Percentiles rank a stretch among this genome's conserved stretches.
Conservation (phyloP, 92 coral and sea anemone genomes). For the Galaxea fascicularis region DNA sequence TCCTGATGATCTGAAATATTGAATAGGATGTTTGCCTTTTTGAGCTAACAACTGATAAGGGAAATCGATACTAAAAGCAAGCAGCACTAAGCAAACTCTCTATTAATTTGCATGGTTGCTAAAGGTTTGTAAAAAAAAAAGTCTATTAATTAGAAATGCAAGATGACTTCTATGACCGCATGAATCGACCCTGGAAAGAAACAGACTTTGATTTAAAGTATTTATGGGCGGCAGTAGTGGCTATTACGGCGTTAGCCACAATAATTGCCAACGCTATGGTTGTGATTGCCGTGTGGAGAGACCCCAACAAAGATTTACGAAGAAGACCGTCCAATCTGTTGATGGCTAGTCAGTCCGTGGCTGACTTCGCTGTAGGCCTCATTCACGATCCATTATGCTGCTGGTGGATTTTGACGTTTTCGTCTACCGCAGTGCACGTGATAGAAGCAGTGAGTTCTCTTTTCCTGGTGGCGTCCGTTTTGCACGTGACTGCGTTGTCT, state of each 20-base stretch:
- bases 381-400: slow-evolving; percentile 70
- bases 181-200: slow-evolving; percentile 52
- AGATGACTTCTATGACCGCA: background rate
- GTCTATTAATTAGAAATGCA: background rate
- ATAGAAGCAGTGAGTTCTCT: slow-evolving; percentile 75
- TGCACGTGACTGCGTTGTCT: slow-evolving; percentile 70
- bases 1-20: background rate
- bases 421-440: slow-evolving; percentile 19
- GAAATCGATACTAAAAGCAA: background rate
- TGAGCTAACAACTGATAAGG: slow-evolving; percentile 15
- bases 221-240: slow-evolving; percentile 47
- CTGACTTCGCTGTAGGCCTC: slow-evolving; percentile 78
- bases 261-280: slow-evolving; percentile 62
- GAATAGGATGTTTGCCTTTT: slow-evolving; percentile 30
- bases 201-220: slow-evolving; percentile 47
- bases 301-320: slow-evolving; percentile 74
- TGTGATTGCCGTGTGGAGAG: slow-evolving; percentile 71
- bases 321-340: slow-evolving; percentile 69
- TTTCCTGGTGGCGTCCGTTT: slow-evolving; percentile 73
- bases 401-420: slow-evolving; percentile 83
- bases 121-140: background rate
- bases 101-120: background rate
- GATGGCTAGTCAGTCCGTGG: slow-evolving; percentile 79
- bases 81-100: background rate
- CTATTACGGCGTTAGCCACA: slow-evolving; percentile 50